Conservation (phyloP, 2,888 invertebrate species). For the Acheta domesticus region DNA sequence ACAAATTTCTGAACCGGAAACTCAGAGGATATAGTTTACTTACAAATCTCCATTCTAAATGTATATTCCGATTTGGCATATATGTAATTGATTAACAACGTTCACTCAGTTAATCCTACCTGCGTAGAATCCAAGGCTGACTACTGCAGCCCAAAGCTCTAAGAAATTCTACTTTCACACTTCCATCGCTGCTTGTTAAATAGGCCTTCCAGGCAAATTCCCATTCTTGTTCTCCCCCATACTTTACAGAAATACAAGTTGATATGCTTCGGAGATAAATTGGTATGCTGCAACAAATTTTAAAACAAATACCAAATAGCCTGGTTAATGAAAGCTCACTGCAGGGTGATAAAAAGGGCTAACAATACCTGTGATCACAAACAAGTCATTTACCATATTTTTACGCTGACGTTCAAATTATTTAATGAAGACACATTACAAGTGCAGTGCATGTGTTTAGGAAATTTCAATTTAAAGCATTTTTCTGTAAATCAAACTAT, state of each 20-base stretch:
- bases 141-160: constrained; percentile 57
- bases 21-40: not conserved
- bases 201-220: constrained; percentile 71
- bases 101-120: constrained; percentile 45
- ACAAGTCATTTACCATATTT: too few species aligned
- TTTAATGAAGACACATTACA: too few species aligned
- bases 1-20: not conserved
- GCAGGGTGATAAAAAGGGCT: not conserved
- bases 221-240: constrained; percentile 69
- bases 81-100: too few species aligned
- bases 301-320: not conserved
- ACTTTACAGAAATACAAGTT: constrained; percentile 67
- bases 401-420: too few species aligned
- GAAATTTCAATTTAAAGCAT: too few species aligned
- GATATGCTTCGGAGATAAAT: constrained; percentile 66
- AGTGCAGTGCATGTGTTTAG: too few species aligned
- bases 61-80: too few species aligned
- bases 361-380: too few species aligned
- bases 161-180: constrained; percentile 63
- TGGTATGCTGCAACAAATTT: constrained; percentile 57
- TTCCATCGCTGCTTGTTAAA: constrained; percentile 61
- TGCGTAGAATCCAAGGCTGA: constrained; percentile 49
- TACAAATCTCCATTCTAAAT: too few species aligned
- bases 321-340: not conserved
- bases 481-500: too few species aligned